Base-by-base conservation (phyloP, 2,113 vertebrate genomes). In the Rhinolophus sinicus region DNA sequence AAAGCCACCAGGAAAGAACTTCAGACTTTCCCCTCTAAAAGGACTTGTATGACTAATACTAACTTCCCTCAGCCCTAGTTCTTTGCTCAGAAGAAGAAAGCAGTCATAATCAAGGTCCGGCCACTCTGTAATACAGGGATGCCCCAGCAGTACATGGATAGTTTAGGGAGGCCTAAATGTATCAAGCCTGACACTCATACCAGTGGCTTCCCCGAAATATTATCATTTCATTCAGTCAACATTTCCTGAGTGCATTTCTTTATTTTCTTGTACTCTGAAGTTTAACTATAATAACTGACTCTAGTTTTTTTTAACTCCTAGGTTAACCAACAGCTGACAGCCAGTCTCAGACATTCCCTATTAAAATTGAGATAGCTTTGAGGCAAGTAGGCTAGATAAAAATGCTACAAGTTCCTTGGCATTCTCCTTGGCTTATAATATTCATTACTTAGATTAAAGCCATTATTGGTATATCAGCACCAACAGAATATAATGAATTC, bases 351-450 rank as follows among this genome's bases (percentile, higher is more conserved):
- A 52, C 15, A 56, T 80, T 56, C 40, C 65, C 62, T 92, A 16
- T 58, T 76, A 24, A 16, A 81, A 95, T 1, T 86, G 54, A 87
- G 72, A 60, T 80, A 70, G 35, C 33, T 92, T 40, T 95, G 77
- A 93, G 72, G 21, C 35, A 92, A 93, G 47, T 12, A 93, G 35
- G 18, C 67, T 85, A 96, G 38, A 87, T 77, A 93, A 96, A 54
- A 95, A 91, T 67, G 30, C 4, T 94, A 16, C 76, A 75, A 75
- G 26, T 90, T 83, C 26, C 50, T 77, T 69, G 50, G 26, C 85
- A 77, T 92, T 89, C 44, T 82, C 52, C 56, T 58, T 72, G 73
- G 11, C 73, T 86, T 88, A 8, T 54, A 47, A 92, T 72, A 72
- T 30, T 93, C 56, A 87, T 84, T 89, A 93, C 28, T 40, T 65